Conservation (phyloP, 2,113 vertebrate species). For the Rhadina sibilatrix region DNA sequence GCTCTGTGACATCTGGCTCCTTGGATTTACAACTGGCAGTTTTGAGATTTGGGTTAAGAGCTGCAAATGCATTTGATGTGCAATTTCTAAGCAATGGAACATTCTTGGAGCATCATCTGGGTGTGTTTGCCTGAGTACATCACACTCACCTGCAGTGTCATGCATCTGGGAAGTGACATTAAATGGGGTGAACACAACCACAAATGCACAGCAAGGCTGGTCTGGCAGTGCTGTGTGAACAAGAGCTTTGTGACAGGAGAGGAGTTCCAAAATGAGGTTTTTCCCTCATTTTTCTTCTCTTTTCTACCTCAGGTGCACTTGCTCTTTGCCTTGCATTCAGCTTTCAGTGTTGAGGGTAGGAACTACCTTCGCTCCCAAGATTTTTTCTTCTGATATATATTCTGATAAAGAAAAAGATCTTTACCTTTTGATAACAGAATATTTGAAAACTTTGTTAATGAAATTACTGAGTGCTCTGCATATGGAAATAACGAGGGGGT, state of each 20-base stretch:
- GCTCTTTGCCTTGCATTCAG: background rate
- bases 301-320: background rate
- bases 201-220: background rate
- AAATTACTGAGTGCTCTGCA: background rate
- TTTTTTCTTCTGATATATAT: too few species aligned
- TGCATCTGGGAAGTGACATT: background rate
- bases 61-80: background rate
- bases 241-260: background rate
- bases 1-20: background rate
- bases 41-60: background rate
- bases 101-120: background rate
- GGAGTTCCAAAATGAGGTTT: background rate
- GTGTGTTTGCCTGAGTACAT: background rate
- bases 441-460: background rate
- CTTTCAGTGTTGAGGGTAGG: background rate
- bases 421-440: rapidly evolving
- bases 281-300: background rate
- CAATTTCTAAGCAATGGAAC: background rate
- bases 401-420: too few species aligned
- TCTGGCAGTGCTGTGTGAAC: background rate
- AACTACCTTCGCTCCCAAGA: background rate
- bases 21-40: background rate
- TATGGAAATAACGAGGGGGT: rapidly evolving
- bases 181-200: background rate
- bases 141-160: background rate